Base-by-base conservation (phyloP, 2,113 vertebrate species). In the Tinamus guttatus region DNA sequence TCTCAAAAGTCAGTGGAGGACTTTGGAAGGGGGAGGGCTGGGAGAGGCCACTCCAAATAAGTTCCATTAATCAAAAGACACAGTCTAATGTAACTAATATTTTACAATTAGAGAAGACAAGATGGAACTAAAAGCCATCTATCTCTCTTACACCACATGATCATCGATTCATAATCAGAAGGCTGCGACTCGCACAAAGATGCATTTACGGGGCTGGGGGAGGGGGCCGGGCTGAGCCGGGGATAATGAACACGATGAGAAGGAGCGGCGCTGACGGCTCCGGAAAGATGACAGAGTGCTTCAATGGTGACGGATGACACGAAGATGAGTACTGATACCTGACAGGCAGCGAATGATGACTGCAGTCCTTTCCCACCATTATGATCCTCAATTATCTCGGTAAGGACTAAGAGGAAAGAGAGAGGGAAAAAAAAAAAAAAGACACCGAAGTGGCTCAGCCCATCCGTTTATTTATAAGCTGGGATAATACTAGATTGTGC, bases 21-120 rank as follows among this genome's bases (percentile, higher is more conserved):
- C 98, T 99, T 99, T 98, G 97, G 98, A 98, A 98, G 98, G 98
- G 98, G 99, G 98, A 98, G 98, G 98, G 98, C 88, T 97, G 95
- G 96, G 98, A 98, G 98, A 99, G 98, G 99, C 99, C 98, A 99
- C 98, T 99, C 99, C 99, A 99, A 99, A 99, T 99, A 99, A 99
- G 99, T 99, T 99, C 99, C 99, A 99, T 99, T 99, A 99, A 99
- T 99, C 99, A 99, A 98, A 98, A 98, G 98, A 98, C 98, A 99
- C 98, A 98, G 98, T 99, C 99, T 99, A 99, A 99, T 99, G 99
- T 99, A 99, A 99, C 99, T 99, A 99, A 99, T 99, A 99, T 99
- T 99, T 99, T 99, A 99, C 99, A 99, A 99, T 99, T 99, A 99
- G 99, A 99, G 99, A 98, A 99, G 99, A 99, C 99, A 99, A 99